A percentile compares a stretch with the other conserved stretches of the same genome.
phyloP scores from a whole-genome alignment of 2,797 vertebrate genomes.

The Betta splendens region DNA sequence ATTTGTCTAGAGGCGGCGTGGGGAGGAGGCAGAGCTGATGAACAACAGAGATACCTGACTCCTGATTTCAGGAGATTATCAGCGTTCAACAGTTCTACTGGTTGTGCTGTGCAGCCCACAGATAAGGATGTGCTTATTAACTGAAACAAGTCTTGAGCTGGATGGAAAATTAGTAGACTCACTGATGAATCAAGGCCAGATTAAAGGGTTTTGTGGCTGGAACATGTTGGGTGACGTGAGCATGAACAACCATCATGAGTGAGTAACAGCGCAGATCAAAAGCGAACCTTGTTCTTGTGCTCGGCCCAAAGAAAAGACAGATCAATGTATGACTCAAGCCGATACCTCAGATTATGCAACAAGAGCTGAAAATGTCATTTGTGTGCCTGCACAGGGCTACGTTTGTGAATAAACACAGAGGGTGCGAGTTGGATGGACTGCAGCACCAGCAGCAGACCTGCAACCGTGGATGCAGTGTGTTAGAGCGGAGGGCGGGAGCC shows the following conservation, averaged over 20 bases:
- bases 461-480: constrained; percentile 32
- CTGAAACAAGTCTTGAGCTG: constrained; percentile 27
- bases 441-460: constrained; percentile 20
- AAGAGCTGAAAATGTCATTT: too few species aligned
- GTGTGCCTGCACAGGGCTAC: not conserved
- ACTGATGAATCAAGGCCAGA: not conserved
- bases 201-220: not conserved
- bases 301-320: too few species aligned
- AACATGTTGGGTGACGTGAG: not conserved
- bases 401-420: constrained; percentile 13
- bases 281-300: too few species aligned
- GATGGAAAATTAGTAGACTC: constrained; percentile 11
- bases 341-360: too few species aligned
- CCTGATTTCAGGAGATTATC: constrained; percentile 63
- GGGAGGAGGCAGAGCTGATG: constrained; percentile 12
- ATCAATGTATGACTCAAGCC: too few species aligned
- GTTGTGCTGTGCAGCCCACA: constrained; percentile 47
- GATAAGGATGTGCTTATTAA: constrained; percentile 65
- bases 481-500: constrained; percentile 31
- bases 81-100: constrained; percentile 51
- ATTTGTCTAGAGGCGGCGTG: not conserved
- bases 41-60: constrained; percentile 20
- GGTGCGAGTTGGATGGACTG: constrained; percentile 26
- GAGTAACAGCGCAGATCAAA: too few species aligned
- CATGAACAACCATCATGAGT: not conserved